Conservation (phyloP, 2,113 vertebrate species). For the Callipepla californica region DNA sequence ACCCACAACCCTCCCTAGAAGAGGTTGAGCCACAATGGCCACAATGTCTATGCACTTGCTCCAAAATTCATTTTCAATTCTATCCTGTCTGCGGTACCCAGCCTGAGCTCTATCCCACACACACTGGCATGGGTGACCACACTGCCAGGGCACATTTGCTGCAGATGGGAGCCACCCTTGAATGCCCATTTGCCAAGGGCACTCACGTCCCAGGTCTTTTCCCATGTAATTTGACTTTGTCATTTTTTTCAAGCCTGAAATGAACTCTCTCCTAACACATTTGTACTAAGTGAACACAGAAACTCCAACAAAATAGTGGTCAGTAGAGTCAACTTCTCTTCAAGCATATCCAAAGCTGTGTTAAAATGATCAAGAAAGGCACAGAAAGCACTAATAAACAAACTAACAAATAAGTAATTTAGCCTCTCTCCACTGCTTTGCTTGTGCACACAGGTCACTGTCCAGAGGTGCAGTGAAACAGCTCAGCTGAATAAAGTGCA, state of each 20-base stretch:
- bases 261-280: background rate
- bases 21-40: background rate
- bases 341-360: background rate
- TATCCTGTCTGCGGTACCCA: accelerated
- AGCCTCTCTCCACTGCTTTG: background rate
- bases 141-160: background rate
- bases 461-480: background rate
- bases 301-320: accelerated
- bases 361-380: background rate
- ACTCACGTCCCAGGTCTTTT: accelerated
- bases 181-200: accelerated
- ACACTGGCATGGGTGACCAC: accelerated
- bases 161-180: background rate
- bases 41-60: background rate
- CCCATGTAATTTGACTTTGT: accelerated
- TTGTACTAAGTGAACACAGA: background rate
- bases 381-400: background rate
- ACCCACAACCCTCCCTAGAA: background rate
- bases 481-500: background rate
- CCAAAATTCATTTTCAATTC: background rate
- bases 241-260: background rate
- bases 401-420: background rate
- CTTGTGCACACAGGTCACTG: background rate
- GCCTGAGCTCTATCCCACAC: background rate
- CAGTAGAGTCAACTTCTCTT: background rate